Evolutionary conservation across 1,140 invertebrate species (phyloP), one percentile per base, ranked within the genome.

Genomic region (Vanessa tameamea): DNA sequence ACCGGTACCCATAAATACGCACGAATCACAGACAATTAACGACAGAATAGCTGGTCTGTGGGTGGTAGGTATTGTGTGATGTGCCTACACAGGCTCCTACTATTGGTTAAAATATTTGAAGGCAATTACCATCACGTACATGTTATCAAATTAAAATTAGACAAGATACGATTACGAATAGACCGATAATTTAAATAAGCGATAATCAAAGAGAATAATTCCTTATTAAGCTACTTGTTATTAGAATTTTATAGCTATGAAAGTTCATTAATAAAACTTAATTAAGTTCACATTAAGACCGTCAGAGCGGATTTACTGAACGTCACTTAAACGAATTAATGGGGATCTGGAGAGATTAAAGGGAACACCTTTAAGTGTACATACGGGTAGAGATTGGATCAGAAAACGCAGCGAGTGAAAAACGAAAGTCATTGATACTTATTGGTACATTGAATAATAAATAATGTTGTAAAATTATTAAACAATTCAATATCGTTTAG

Each of bases 211-310:
- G 20, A 37, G 43, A 61, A 61, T 61, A 61, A 61, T 61, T 61
- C 57, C 26, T 61, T 37, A 61, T 61, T 61, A 37, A 61, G 57
- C 23, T 37, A n/a, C 57, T 61, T 26, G 57, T 73, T 77, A 79
- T 83, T 78, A 80, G 61, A 81, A 81, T 82, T 85, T 82, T 78
- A 79, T 66, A 73, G 74, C 69, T 67, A 75, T 79, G 79, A 79
- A 83, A 80, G 86, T 82, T 83, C 83, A 86, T 88, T 88, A 90
- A 88, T 87, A 82, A 82, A 83, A 87, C 83, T 87, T 87, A 88
- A 88, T 88, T 87, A 87, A 88, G 82, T 85, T 78, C 80, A 84
- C 82, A 85, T 90, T 87, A 86, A 87, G 85, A 78, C 79, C 84
- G 86, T 85, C 86, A 84, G 82, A 76, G 73, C 78, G 84, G 84